Evolutionary conservation across 2,797 vertebrate species (phyloP), one percentile per base, ranked within the genome.

Genomic region (Sebastes miniatus): DNA sequence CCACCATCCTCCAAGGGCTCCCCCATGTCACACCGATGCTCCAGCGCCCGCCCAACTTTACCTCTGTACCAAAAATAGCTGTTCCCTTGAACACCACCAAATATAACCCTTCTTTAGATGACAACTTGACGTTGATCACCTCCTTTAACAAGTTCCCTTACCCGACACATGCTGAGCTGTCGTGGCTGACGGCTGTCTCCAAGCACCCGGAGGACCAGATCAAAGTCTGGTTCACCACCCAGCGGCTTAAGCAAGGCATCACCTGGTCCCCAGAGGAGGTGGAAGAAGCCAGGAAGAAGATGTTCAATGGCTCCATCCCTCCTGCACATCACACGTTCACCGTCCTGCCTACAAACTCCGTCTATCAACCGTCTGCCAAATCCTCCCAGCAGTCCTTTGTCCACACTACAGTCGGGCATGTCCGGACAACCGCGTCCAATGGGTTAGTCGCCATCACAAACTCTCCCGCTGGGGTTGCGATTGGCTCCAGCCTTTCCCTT

Each of bases 211-310:
- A 99, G 85, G 97, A 99, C 13, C 98, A 99, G 90, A 99, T 99
- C 89, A 96, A 97, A 65, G 97, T 99, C 81, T 99, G 98, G 98
- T 99, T 99, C 78, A 98, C 98, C 73, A 98, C 98, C 0, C 98
- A 99, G 57, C 95, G 98, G 70, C 91, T 99, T 74, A 99, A 99
- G 83, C 98, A 99, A 1, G 98, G 98, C 62, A 99, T 99, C 94
- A 99, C 98, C 73, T 99, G 98, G 98, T 98, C 98, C 74, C 98
- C 98, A 0, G 98, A 99, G 90, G 98, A 99, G 91, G 98, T 99
- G n/a, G 98, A 99, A 68, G 98, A 99, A 84, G 98, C 98, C 29
- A 95, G 98, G 70, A 99, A 99, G 89, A 99, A 99, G 93, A 99
- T 99, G 98, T 99, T 99, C 75, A 99, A 99, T 0, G 98, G 98